Evolutionary conservation across 1,140 invertebrate species (phyloP), one percentile per base, ranked within the genome.

Genomic region (Bemisia tabaci): DNA sequence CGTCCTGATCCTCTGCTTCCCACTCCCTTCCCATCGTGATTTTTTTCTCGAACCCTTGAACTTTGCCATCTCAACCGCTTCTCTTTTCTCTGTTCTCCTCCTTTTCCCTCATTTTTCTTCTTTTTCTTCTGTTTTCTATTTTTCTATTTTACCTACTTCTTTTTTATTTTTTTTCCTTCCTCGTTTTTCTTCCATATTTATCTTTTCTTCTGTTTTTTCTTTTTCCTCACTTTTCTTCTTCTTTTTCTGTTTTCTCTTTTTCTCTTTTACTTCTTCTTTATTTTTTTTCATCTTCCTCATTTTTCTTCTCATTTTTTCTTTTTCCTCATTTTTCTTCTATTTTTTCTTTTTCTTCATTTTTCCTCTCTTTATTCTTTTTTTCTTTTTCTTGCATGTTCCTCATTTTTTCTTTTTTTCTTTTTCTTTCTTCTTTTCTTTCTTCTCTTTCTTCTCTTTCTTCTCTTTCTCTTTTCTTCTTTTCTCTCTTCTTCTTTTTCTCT

Each of bases 401-500:
- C 21, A 23, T 26, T 5, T 68, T 22, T 23, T 58, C 66, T 22
- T 1, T 62, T 60, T 23, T 26, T 1, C 60, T 9, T 2, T 39
- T 27, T 23, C 27, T 48, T 26, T n/a, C 66, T 58, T 2, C 2
- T n/a, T 22, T 67, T 39, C 25, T 17, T 60, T 23, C 61, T 22
- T 60, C 26, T 0, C 59, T 67, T 24, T 17, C 59, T 27, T 33
- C 24, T 11, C 1, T 0, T 22, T 23, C 24, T 27, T 68, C 0
- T 24, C 26, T 61, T 17, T 21, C 22, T 26, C 33, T 68, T 1
- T 68, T 26, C 2, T 24, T 27, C 59, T 21, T 5, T 62, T 63
- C 24, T 5, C 11, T 59, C 58, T 59, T 67, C 62, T 58, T 62
- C 22, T 48, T 62, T 22, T 21, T 59, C n/a, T n/a, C n/a, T n/a